Conservation (phyloP, 2,888 invertebrate genomes). For the Celastrina argiolus region DNA sequence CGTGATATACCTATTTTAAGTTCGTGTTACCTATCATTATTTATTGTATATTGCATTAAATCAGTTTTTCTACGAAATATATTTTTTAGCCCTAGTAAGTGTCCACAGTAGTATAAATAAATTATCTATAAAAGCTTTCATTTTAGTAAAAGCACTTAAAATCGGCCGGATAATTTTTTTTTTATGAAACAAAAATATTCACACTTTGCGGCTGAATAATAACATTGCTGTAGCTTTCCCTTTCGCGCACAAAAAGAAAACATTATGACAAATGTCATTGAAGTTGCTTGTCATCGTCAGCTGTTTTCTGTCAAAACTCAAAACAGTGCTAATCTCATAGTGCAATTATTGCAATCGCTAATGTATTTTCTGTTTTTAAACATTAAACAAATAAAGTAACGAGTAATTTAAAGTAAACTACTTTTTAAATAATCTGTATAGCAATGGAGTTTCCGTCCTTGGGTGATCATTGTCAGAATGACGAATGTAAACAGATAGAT, state of each 20-base stretch:
- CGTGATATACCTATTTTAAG: slow-evolving; percentile 1
- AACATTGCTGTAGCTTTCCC: background rate
- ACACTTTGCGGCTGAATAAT: background rate
- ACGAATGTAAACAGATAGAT: slow-evolving; percentile 82
- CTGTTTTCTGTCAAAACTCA: background rate
- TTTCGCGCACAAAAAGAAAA: background rate
- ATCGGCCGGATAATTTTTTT: no score
- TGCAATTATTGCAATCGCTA: background rate
- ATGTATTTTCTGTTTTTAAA: background rate
- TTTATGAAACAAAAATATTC: background rate
- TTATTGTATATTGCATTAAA: slow-evolving; percentile 14
- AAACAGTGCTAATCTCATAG: background rate
- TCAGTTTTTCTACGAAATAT: background rate
- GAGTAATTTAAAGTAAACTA: no score
- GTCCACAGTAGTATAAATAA: no score
- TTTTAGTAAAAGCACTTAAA: no score
- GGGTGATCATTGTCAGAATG: slow-evolving; percentile 81
- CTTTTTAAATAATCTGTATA: background rate
- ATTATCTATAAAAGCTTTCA: no score
- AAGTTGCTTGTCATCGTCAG: background rate
- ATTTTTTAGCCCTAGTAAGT: background rate
- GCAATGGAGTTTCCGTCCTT: slow-evolving; percentile 85
- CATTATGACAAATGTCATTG: background rate
- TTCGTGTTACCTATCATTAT: slow-evolving; percentile 6
- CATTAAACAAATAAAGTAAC: background rate